Base-by-base conservation (phyloP, 64 coral and sea anemone genomes). In the Dendrophyllia cribrosa region DNA sequence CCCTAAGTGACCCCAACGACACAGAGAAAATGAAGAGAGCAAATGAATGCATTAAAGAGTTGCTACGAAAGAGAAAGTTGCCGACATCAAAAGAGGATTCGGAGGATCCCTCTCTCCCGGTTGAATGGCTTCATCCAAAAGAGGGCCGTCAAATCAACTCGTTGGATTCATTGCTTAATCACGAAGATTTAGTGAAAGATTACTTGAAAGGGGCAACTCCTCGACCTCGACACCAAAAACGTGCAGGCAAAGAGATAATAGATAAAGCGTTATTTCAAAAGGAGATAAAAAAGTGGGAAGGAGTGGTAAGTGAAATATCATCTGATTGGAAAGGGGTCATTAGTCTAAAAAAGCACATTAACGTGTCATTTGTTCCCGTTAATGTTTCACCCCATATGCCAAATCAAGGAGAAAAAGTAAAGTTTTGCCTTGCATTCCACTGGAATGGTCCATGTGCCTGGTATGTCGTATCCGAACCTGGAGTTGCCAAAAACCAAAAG, bases 91-190 rank as follows among this genome's bases (percentile, higher is more conserved):
- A 75, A 34, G 92, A 67, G n/a, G 88, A 52, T 44, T 76, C 78
- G 3, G 66, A 77, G 75, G 84, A 96, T 66, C 49, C 89, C 20
- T 74, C 70, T 66, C 56, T 96, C 66, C 94, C 94, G 10, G 22
- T 92, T 7, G 94, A 96, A 64, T 96, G 94, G 94, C 94, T 96
- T 58, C 83, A 88, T 82, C 74, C 89, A 23, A 92, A 89, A 59
- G 50, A 52, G 16, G 67, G 75, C 1, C 89, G 19, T 4, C 94
- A 96, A 12, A 92, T 96, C 3, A 88, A 96, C 19, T 96, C 94
- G 0, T 51, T 96, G 12, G 94, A 92, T 50, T 81, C 89, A 1
- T 58, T 96, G 22, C 51, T 96, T 15, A 70, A 88, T 77, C 94
- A 96, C 59, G 94, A 96, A 19, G 89, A 89, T 45, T 59, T 96